A percentile compares a stretch with the other conserved stretches of the same genome.
Conservation (phyloP, 2,888 invertebrate genomes). For the Synergus laeviventris region DNA sequence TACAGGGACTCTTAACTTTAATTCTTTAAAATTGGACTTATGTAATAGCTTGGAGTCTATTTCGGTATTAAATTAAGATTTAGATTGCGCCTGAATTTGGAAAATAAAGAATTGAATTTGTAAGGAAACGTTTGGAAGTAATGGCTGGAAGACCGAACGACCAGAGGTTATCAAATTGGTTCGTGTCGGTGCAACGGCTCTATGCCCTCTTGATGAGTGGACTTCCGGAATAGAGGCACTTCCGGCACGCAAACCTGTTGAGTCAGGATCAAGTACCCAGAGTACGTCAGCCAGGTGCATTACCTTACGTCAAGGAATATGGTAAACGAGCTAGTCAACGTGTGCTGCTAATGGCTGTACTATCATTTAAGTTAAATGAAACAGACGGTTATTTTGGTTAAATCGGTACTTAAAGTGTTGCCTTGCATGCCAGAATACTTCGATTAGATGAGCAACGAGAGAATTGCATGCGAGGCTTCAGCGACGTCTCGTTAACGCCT, state of each 20-base stretch:
- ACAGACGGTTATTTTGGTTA: constrained; percentile 12
- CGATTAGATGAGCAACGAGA: neutral
- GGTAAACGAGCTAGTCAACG: constrained; percentile 12
- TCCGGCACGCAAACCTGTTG: constrained; percentile 75
- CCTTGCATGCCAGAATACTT: neutral
- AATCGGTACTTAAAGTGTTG: neutral
- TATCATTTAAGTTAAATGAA: constrained; percentile 12
- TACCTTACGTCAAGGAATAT: constrained; percentile 10
- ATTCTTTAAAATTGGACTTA: too few relatives aligned
- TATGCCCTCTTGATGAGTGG: constrained; percentile 61
- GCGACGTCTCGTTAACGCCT: constrained; percentile 18
- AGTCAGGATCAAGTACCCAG: constrained; percentile 41
- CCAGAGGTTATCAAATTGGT: constrained; percentile 46
- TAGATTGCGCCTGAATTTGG: neutral
- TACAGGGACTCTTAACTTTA: too few relatives aligned
- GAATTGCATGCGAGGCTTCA: constrained; percentile 8
- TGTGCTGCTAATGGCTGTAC: neutral
- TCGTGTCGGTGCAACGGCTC: constrained; percentile 50
- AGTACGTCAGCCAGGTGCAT: constrained; percentile 21
- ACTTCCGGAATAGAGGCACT: constrained; percentile 68
- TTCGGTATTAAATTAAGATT: too few relatives aligned
- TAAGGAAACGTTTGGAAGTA: neutral
- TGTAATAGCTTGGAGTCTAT: too few relatives aligned
- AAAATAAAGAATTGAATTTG: neutral
- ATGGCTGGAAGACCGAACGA: neutral